These are phyloP conservation scores for Ochotona curzoniae DNA, from an alignment of 2,113 vertebrate genomes.

Conservation along the genomic window DNA sequence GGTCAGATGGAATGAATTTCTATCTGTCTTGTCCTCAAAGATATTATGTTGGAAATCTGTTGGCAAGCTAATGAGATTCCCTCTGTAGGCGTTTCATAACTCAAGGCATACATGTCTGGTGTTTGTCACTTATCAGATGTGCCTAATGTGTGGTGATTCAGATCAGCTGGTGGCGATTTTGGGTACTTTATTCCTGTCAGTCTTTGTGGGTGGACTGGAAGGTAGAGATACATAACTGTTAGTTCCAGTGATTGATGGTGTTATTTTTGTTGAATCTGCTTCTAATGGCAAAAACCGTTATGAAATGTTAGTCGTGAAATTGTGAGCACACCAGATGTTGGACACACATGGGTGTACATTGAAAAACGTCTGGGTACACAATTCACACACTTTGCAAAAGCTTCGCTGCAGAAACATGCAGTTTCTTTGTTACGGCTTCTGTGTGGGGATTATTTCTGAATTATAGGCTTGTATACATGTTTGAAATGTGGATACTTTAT, in stretches of 20 bases:
- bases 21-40: conserved; percentile 75
- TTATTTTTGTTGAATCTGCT: neutral
- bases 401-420: conserved; percentile 1
- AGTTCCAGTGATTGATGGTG: neutral
- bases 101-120: conserved; percentile 43
- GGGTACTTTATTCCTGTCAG: neutral
- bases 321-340: neutral
- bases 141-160: neutral
- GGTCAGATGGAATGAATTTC: conserved; percentile 72
- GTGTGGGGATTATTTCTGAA: neutral
- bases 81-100: conserved; percentile 55
- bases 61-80: conserved; percentile 69
- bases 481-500: conserved; percentile 13
- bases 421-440: neutral
- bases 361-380: neutral
- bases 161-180: neutral
- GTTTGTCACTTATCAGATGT: conserved; percentile 18
- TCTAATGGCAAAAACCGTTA: conserved; percentile 10
- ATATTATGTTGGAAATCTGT: conserved; percentile 66
- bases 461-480: neutral
- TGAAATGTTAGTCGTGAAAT: conserved; percentile 29
- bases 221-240: neutral
- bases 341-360: neutral
- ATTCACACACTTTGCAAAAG: neutral
- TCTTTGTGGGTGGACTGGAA: neutral